A percentile compares a stretch with the other conserved stretches of the same genome.
These are phyloP conservation scores for Drosophila pegasa DNA, from an alignment of 2,888 invertebrate genomes.

Conservation along the genomic window DNA sequence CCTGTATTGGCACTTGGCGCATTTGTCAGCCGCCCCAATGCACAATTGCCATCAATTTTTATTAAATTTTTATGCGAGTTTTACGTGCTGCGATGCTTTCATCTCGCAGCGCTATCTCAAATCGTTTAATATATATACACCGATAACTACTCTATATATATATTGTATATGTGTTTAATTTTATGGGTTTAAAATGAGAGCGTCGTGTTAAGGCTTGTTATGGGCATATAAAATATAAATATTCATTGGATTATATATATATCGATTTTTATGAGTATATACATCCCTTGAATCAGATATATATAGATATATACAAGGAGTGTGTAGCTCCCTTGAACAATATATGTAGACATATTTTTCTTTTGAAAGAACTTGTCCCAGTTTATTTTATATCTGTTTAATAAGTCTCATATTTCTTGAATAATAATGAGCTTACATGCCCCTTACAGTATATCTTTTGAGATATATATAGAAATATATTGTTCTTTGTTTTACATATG, in stretches of 20 bases:
- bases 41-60: conserved; percentile 45
- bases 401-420: too few species aligned
- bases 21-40: conserved; percentile 52
- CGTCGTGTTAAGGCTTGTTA: neutral
- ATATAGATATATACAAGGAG: neutral
- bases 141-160: conserved; percentile 15
- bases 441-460: too few species aligned
- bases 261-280: too few species aligned
- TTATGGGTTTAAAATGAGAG: conserved; percentile 1
- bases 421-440: too few species aligned
- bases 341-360: too few species aligned
- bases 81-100: conserved; percentile 50
- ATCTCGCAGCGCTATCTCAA: conserved; percentile 38
- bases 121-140: conserved; percentile 6
- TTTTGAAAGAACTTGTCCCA: too few species aligned
- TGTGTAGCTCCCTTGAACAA: too few species aligned
- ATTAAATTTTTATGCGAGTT: conserved; percentile 59
- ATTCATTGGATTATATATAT: neutral
- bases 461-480: neutral
- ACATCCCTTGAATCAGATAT: too few species aligned
- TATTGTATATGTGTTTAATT: neutral
- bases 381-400: too few species aligned
- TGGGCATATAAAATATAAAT: neutral
- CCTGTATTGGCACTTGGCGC: conserved; percentile 42
- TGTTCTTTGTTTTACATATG: too few species aligned